These are phyloP conservation scores for Botrylloides violaceus DNA, from an alignment of 23 tunicate species.

Conservation along the genomic window DNA sequence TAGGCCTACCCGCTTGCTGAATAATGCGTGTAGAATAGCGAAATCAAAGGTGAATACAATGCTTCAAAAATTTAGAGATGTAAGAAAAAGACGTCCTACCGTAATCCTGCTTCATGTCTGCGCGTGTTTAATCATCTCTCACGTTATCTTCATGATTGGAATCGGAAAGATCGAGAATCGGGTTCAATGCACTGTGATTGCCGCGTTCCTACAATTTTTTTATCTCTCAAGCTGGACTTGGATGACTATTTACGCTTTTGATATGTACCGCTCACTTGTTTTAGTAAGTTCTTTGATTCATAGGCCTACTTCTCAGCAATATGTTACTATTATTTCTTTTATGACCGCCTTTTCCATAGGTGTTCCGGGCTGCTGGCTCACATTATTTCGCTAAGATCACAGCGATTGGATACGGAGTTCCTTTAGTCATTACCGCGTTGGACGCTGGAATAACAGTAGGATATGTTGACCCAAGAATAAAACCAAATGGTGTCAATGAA, in stretches of 20 bases:
- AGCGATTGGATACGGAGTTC: slow-evolving; percentile 56
- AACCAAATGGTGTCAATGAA: too few species aligned
- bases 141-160: slow-evolving; percentile 56
- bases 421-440: slow-evolving; percentile 25
- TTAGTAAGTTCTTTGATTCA: slow-evolving; percentile 36
- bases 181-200: slow-evolving; percentile 31
- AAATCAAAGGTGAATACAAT: background rate
- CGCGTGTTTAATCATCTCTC: slow-evolving; percentile 32
- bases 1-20: too few species aligned
- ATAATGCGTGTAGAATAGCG: too few species aligned
- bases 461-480: slow-evolving; percentile 9
- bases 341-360: background rate
- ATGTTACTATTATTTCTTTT: background rate
- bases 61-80: slow-evolving; percentile 24
- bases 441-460: slow-evolving; percentile 44
- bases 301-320: too few species aligned
- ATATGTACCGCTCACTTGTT: slow-evolving; percentile 44
- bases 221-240: slow-evolving; percentile 73
- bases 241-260: slow-evolving; percentile 65
- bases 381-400: slow-evolving; percentile 10
- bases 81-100: slow-evolving; percentile 28
- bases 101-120: slow-evolving; percentile 47
- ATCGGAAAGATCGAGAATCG: slow-evolving; percentile 14
- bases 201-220: slow-evolving; percentile 53
- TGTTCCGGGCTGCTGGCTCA: background rate